Conservation (phyloP, 2,888 invertebrate genomes). For the Hirtodrosophila duncani region DNA sequence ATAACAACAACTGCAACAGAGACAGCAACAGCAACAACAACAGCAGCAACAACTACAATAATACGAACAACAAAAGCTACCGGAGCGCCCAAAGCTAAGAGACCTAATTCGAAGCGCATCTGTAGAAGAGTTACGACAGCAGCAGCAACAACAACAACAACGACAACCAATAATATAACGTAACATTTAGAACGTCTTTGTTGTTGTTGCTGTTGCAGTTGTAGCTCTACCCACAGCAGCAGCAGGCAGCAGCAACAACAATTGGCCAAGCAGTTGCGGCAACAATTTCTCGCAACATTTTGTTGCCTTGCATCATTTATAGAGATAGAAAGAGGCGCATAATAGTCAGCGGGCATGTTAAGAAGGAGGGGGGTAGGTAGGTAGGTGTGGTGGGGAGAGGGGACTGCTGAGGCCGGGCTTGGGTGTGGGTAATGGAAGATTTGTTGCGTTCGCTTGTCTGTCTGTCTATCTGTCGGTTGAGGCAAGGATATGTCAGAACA, state of each 20-base stretch:
- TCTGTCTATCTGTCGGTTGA: constrained; percentile 16
- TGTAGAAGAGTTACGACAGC: constrained; percentile 45
- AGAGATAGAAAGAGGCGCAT: constrained; percentile 5
- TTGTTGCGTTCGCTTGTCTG: constrained; percentile 41
- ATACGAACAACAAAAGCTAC: constrained; percentile 40
- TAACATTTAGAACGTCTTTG: constrained; percentile 67
- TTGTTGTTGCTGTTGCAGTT: constrained; percentile 28
- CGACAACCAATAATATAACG: constrained; percentile 47
- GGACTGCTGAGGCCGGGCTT: too few species aligned
- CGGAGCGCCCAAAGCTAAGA: constrained; percentile 58
- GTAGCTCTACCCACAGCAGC: constrained; percentile 5
- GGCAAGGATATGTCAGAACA: constrained; percentile 50
- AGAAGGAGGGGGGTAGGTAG: background rate
- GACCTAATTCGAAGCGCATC: constrained; percentile 67
- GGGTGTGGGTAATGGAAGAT: constrained; percentile 26
- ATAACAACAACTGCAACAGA: constrained; percentile 25
- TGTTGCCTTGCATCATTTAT: constrained; percentile 32
- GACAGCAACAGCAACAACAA: constrained; percentile 9
- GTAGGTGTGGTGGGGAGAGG: background rate
- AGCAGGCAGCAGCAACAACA: constrained; percentile 16
- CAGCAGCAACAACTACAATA: constrained; percentile 5
- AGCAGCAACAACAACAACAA: constrained; percentile 26
- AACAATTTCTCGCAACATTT: constrained; percentile 41
- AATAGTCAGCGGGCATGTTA: background rate
- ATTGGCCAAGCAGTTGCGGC: constrained; percentile 16